Evolutionary conservation across 2,797 vertebrate species (phyloP).

Genomic region (Ibycter americanus): DNA sequence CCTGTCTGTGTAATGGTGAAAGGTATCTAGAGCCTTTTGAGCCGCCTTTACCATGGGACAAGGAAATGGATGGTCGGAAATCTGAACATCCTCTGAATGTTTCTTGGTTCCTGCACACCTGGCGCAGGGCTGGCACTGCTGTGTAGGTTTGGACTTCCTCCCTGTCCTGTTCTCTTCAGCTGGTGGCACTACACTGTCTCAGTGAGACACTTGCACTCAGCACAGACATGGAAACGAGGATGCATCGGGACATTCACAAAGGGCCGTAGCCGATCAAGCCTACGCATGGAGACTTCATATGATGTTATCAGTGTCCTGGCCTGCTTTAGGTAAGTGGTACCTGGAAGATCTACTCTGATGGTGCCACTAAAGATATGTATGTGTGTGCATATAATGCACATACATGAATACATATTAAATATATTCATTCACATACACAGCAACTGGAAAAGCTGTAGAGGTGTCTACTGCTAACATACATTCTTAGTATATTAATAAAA

Average conservation of each 20-base stretch:
- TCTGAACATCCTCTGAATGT: background rate
- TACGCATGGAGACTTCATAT: background rate
- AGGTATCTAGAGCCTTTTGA: background rate
- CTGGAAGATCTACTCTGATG: background rate
- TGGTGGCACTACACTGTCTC: background rate
- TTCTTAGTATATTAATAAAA: background rate
- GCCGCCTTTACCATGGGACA: background rate
- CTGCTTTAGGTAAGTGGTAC: background rate
- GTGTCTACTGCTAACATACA: background rate
- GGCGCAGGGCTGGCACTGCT: background rate
- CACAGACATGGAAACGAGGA: background rate
- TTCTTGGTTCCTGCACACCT: background rate
- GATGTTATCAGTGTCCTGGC: background rate
- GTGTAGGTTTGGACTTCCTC: background rate
- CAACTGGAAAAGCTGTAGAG: background rate
- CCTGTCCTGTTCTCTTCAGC: rapidly evolving
- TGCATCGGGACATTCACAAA: background rate
- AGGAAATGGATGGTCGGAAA: background rate
- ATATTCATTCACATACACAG: background rate
- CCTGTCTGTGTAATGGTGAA: background rate
- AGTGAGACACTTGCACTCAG: background rate
- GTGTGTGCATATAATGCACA: background rate
- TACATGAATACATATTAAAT: background rate
- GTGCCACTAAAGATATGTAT: background rate
- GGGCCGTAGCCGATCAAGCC: background rate